Base-by-base conservation (phyloP, 2,113 vertebrate genomes). In the Thamnaconus septentrionalis region DNA sequence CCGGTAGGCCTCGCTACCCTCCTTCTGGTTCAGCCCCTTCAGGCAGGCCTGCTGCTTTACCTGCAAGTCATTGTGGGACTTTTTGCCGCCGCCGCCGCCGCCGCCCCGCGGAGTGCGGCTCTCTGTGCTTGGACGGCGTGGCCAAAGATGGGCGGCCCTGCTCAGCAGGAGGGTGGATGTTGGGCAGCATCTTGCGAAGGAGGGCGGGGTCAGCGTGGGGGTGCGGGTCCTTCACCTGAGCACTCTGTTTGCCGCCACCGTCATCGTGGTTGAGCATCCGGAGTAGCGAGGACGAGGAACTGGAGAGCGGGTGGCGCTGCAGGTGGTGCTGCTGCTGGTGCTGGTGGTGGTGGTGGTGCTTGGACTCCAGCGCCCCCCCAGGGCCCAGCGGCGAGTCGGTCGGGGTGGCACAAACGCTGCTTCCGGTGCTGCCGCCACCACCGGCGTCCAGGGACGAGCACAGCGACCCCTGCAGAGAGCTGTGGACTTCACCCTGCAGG, bases 371-470 rank as follows among this genome's bases (percentile, higher is more conserved):
- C 0, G 67, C 56, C 5, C 64, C 61, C 4, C 64, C 61, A 0
- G 72, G 74, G 76, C 94, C 96, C 54, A 94, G 93, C 0, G 94
- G 94, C 0, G 96, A 96, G 79, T 98, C 95, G 4, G 91, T 89
- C 0, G 94, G 95, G 0, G 95, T 96, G 74, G 91, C 93, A 47
- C 94, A 96, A 0, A 92, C 81, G 59, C 94, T 94, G 59, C 94
- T 95, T 72, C 94, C 94, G 0, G 93, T 93, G 87, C 94, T 95
- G 59, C 95, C 95, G 44, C 94, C 94, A 4, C 95, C 95, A 44
- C 94, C 94, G 4, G 93, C 95, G n/a, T 98, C 96, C 72, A 96
- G 87, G 0, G 95, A 98, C 6, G 96, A 98, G 78, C 94, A 94
- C 70, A 96, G 92, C 43, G 96, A 98, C 57, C 95, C 94, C 78